Evolutionary conservation across 2,113 vertebrate genomes (phyloP).

Genomic region (Phoxinus phoxinus): DNA sequence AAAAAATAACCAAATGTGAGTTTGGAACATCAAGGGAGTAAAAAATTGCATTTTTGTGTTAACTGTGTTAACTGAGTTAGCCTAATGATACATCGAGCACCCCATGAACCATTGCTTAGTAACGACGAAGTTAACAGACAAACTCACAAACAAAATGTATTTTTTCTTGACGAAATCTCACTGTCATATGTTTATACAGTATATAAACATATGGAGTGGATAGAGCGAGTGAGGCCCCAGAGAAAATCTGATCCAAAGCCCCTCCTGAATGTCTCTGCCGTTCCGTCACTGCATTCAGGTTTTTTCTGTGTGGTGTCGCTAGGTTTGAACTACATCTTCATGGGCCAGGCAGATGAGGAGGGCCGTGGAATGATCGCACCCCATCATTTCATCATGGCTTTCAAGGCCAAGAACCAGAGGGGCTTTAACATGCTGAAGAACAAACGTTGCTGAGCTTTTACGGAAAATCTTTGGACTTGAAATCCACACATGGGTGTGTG

Average conservation of each 20-base stretch:
- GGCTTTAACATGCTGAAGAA: conserved; percentile 85
- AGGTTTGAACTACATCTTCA: conserved; percentile 98
- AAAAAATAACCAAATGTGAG: too few relatives aligned
- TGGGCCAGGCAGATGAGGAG: conserved; percentile 93
- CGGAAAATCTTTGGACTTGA: background rate
- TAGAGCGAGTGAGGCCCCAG: conserved; percentile 18
- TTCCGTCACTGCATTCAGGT: conserved; percentile 80
- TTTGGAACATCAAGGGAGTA: background rate
- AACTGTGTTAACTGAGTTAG: conserved; percentile 51
- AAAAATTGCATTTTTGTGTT: background rate
- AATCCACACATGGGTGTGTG: background rate
- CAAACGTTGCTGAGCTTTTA: conserved; percentile 83
- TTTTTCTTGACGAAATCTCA: background rate
- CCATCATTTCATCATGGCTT: conserved; percentile 88
- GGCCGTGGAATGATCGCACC: conserved; percentile 89
- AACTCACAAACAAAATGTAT: conserved; percentile 63
- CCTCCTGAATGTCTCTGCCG: conserved; percentile 79
- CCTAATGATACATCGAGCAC: background rate
- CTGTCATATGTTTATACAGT: conserved; percentile 63
- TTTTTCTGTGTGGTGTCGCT: conserved; percentile 76
- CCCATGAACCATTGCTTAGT: conserved; percentile 42
- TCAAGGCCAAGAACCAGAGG: conserved; percentile 95
- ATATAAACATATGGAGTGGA: conserved; percentile 64
- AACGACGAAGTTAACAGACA: conserved; percentile 63
- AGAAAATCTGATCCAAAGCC: conserved; percentile 67